Conservation (phyloP, 2,113 vertebrate species). For the Saccopteryx bilineata region DNA sequence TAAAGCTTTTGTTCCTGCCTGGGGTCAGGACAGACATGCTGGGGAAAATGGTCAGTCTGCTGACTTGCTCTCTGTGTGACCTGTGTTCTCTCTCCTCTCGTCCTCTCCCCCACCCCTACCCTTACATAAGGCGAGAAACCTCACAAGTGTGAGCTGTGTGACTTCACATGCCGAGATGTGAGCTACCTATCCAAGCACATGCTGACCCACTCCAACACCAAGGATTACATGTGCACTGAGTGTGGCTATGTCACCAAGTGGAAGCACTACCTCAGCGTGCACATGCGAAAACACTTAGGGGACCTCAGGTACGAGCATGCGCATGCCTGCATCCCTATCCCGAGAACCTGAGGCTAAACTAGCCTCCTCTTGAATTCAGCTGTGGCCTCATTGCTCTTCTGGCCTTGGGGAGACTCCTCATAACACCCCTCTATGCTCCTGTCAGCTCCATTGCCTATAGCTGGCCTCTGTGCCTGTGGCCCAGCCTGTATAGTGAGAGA, state of each 20-base stretch:
- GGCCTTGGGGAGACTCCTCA: neutral
- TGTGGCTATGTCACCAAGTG: conserved; percentile 99
- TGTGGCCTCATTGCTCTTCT: neutral
- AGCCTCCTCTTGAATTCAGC: neutral
- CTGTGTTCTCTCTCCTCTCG: conserved; percentile 34
- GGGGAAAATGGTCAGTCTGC: neutral
- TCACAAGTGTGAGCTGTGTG: conserved; percentile 95
- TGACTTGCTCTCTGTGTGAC: neutral
- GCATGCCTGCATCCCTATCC: accelerated
- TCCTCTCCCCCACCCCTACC: neutral
- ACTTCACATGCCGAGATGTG: conserved; percentile 97
- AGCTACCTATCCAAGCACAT: conserved; percentile 98
- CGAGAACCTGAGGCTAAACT: neutral
- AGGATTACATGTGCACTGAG: conserved; percentile 98
- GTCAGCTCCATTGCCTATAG: neutral
- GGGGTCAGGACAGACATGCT: neutral
- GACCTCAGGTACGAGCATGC: conserved; percentile 92
- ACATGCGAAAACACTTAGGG: conserved; percentile 98
- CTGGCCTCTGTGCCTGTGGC: neutral
- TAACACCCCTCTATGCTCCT: neutral
- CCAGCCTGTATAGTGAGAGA: neutral
- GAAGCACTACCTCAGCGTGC: conserved; percentile 97
- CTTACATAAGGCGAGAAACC: conserved; percentile 94
- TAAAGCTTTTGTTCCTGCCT: neutral
- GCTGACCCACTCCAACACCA: conserved; percentile 95